These are phyloP conservation scores for Drosophila tsacasi DNA, from an alignment of 1,140 invertebrate species.

Conservation along the genomic window DNA sequence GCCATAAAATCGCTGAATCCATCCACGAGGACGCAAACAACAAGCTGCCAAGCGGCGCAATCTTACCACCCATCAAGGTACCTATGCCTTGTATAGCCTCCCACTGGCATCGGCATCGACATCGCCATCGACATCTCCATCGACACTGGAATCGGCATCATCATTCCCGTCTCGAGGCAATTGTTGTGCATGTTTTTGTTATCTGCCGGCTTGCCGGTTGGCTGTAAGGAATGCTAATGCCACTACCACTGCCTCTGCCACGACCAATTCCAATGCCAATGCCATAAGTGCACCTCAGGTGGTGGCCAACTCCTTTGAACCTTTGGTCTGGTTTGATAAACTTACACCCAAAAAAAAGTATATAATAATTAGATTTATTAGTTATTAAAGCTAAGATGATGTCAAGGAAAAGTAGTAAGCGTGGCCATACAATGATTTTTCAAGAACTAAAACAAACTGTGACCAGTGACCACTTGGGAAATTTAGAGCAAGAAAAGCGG, in stretches of 20 bases:
- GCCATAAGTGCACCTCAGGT: slow-evolving; percentile 81
- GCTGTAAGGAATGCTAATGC: slow-evolving; percentile 83
- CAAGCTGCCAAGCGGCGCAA: slow-evolving; percentile 55
- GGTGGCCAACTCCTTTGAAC: slow-evolving; percentile 43
- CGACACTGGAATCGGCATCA: slow-evolving; percentile 35
- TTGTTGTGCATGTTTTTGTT: slow-evolving; percentile 82
- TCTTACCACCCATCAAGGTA: slow-evolving; percentile 33
- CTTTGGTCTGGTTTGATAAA: slow-evolving; percentile 14
- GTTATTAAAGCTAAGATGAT: too few species aligned
- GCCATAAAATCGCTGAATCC: slow-evolving; percentile 82
- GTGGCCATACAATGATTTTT: too few species aligned
- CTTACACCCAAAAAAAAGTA: slow-evolving; percentile 31
- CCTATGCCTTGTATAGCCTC: slow-evolving; percentile 10
- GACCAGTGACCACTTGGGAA: too few species aligned
- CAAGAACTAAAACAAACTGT: too few species aligned
- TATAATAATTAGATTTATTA: neutral
- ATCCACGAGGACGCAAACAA: slow-evolving; percentile 63
- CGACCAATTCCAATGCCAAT: slow-evolving; percentile 31
- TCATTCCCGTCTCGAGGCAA: slow-evolving; percentile 60
- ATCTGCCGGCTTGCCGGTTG: slow-evolving; percentile 58
- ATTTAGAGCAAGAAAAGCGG: too few species aligned
- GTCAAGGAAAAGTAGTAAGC: too few species aligned
- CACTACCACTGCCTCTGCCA: slow-evolving; percentile 19
- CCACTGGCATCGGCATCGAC: slow-evolving; percentile 3
- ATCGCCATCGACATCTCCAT: slow-evolving; percentile 9